phyloP scores from a whole-genome alignment of 1,140 invertebrate genomes.

The Drosophila novamexicana region DNA sequence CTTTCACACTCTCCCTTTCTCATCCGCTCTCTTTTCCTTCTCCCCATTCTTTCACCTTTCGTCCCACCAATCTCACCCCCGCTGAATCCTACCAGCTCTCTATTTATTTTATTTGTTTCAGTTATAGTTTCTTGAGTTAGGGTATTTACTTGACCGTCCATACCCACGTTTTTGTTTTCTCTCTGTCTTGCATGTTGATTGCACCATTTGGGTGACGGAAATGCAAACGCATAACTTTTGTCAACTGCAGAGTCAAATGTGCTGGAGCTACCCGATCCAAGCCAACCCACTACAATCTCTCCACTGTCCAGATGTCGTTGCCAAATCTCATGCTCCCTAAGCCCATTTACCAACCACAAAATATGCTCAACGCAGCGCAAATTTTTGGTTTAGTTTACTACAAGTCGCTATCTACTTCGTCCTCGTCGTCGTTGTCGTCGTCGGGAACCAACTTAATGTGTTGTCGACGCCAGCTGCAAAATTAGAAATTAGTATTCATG shows the following conservation, averaged over 20 bases:
- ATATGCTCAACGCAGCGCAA: constrained; percentile 68
- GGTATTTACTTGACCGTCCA: neutral
- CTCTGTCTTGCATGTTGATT: constrained; percentile 28
- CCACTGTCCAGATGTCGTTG: constrained; percentile 36
- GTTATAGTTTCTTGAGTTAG: neutral
- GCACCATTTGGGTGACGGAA: constrained; percentile 57
- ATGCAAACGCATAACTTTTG: constrained; percentile 78
- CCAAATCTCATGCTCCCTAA: constrained; percentile 29
- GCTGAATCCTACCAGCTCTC: too few species aligned
- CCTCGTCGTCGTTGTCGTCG: constrained; percentile 2
- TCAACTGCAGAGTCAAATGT: constrained; percentile 57
- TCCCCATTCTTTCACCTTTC: neutral
- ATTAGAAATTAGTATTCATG: constrained; percentile 83
- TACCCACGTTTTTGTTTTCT: neutral
- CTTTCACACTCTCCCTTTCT: neutral
- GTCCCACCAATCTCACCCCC: neutral
- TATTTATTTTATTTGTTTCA: too few species aligned
- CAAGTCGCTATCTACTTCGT: constrained; percentile 43
- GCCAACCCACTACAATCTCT: constrained; percentile 11
- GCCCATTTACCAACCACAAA: constrained; percentile 62
- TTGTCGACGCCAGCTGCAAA: constrained; percentile 64
- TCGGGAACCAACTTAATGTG: constrained; percentile 64
- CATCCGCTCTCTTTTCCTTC: neutral
- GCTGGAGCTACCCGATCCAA: neutral
- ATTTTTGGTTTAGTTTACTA: constrained; percentile 72